A percentile compares a stretch with the other conserved stretches of the same genome.
phyloP scores from a whole-genome alignment of 2,113 vertebrate genomes.

The Peromyscus polionotus region DNA sequence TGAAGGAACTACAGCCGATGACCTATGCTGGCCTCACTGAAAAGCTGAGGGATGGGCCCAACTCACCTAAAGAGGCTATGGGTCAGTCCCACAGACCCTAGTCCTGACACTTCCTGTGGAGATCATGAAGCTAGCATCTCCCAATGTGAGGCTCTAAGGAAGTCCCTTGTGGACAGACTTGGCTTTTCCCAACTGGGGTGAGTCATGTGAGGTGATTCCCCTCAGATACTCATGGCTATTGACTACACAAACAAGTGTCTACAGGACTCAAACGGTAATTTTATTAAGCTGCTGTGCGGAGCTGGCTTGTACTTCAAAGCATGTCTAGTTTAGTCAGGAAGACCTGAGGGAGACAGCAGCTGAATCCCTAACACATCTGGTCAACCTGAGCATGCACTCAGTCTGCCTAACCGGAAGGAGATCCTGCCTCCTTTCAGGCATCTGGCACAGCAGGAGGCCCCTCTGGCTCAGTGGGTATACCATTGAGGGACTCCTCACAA shows the following conservation, averaged over 20 bases:
- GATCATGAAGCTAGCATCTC: not conserved
- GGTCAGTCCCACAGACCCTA: not conserved
- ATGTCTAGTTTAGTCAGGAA: constrained; percentile 9
- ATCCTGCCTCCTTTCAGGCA: rapidly evolving
- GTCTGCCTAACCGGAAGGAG: not conserved
- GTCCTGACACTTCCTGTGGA: not conserved
- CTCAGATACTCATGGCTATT: not conserved
- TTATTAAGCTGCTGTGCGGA: not conserved
- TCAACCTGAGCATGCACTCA: not conserved
- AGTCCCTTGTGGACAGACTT: constrained; percentile 4
- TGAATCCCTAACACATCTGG: not conserved
- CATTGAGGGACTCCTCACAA: not conserved
- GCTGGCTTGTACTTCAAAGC: not conserved
- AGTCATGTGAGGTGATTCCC: not conserved
- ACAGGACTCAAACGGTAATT: constrained; percentile 12
- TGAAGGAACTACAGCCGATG: not conserved
- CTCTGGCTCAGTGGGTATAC: not conserved
- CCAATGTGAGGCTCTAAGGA: not conserved
- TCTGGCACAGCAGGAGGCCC: not conserved
- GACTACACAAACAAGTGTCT: constrained; percentile 10
- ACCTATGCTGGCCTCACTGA: not conserved
- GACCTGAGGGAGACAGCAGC: not conserved
- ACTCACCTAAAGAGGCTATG: not conserved
- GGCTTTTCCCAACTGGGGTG: constrained; percentile 13
- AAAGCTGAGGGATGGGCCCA: not conserved